A percentile compares a stretch with the other conserved stretches of the same genome.
phyloP scores from a whole-genome alignment of 2,113 vertebrate species.

The Argyrosomus japonicus region DNA sequence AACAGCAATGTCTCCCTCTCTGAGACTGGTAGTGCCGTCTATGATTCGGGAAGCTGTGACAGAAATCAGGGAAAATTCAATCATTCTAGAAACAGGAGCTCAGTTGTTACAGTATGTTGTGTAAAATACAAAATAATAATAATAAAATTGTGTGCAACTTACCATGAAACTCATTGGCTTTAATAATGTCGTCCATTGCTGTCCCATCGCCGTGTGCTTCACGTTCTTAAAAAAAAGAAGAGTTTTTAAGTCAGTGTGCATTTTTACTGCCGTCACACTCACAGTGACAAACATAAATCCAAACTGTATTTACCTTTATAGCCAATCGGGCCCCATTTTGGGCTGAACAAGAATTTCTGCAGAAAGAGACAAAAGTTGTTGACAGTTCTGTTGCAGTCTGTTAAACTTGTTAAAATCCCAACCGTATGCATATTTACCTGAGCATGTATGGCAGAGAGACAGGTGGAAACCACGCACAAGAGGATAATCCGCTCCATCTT shows the following conservation, averaged over 20 bases:
- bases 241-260: conserved; percentile 7
- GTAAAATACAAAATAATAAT: background rate
- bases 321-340: conserved; percentile 67
- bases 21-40: conserved; percentile 73
- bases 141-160: conserved; percentile 7
- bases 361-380: conserved; percentile 26
- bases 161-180: conserved; percentile 80
- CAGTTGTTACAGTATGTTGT: background rate
- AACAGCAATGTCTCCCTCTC: conserved; percentile 81
- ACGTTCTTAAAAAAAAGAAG: conserved; percentile 59
- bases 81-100: background rate
- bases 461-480: conserved; percentile 63
- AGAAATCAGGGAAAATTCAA: conserved; percentile 10
- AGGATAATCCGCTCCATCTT: conserved; percentile 74
- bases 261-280: background rate
- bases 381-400: background rate
- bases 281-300: background rate
- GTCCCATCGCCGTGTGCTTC: conserved; percentile 56
- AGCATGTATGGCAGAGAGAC: conserved; percentile 57
- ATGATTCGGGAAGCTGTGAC: conserved; percentile 59
- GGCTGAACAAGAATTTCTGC: conserved; percentile 71
- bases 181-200: conserved; percentile 84
- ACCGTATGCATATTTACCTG: conserved; percentile 73
- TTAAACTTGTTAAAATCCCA: background rate
- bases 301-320: conserved; percentile 65